A percentile compares a stretch with the other conserved stretches of the same genome.
phyloP scores from a whole-genome alignment of 2,797 vertebrate species.

The Chaetodon trifasciatus region DNA sequence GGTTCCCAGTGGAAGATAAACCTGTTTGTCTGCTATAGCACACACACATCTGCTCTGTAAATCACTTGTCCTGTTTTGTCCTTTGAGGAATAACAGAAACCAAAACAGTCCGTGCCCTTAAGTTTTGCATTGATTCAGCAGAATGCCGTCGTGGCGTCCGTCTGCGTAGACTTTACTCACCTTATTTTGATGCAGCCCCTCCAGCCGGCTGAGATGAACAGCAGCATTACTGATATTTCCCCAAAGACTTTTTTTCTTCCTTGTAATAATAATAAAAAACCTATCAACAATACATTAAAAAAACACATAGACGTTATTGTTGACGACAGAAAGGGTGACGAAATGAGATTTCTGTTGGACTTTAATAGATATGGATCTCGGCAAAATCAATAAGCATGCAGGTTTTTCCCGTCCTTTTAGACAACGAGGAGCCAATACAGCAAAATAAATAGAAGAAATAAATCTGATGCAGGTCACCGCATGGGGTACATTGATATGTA shows the following conservation, averaged over 20 bases:
- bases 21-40: no score
- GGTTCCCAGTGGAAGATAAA: no score
- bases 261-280: neutral
- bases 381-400: neutral
- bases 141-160: neutral
- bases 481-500: neutral
- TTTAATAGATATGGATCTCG: neutral
- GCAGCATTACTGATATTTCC: neutral
- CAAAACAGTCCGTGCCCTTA: no score
- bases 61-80: neutral
- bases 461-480: neutral
- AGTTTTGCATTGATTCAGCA: neutral
- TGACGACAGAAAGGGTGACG: neutral
- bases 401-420: neutral
- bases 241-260: neutral
- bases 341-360: neutral
- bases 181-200: neutral
- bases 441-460: neutral
- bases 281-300: neutral
- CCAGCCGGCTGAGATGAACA: neutral
- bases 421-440: neutral
- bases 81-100: neutral
- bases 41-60: no score
- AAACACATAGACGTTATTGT: neutral
- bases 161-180: neutral